Percentiles rank a stretch among this genome's conserved stretches.
Conservation (phyloP, 1,140 invertebrate genomes). For the Andricus grossulariae region DNA sequence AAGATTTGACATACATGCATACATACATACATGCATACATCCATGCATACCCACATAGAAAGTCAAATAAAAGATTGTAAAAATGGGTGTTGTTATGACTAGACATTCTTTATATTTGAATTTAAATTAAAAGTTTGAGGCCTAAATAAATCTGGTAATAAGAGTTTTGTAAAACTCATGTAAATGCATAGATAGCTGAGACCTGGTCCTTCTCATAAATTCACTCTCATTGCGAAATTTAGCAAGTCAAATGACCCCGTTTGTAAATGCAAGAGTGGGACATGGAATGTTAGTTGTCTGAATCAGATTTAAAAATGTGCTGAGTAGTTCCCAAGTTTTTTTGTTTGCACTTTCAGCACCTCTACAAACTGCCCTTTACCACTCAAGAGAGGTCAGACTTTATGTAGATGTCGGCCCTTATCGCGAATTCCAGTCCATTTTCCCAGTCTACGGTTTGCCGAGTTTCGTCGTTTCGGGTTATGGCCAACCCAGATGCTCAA, state of each 20-base stretch:
- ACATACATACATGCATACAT: no score
- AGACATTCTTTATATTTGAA: neutral
- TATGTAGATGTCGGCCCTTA: constrained; percentile 64
- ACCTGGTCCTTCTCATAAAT: constrained; percentile 12
- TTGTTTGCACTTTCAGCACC: constrained; percentile 19
- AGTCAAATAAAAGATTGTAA: no score
- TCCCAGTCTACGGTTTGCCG: constrained; percentile 44
- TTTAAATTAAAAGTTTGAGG: neutral
- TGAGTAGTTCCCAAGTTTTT: constrained; percentile 36
- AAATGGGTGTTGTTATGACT: no score
- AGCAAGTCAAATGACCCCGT: constrained; percentile 18
- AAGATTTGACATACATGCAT: no score
- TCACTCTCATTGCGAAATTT: constrained; percentile 25
- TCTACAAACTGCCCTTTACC: constrained; percentile 3
- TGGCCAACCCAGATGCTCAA: constrained; percentile 27
- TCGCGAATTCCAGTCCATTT: constrained; percentile 72
- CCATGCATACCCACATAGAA: no score
- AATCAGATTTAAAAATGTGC: constrained; percentile 49
- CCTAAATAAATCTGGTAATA: neutral
- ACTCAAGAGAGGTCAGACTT: constrained; percentile 36
- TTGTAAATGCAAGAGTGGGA: constrained; percentile 26
- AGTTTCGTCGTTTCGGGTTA: constrained; percentile 28
- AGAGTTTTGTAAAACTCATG: constrained; percentile 28
- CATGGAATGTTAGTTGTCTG: constrained; percentile 38
- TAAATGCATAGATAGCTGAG: constrained; percentile 26